Percentiles rank a stretch among this genome's conserved stretches.
These are phyloP conservation scores for Sarcophaga rosellei DNA, from an alignment of 2,888 invertebrate species.

Conservation along the genomic window DNA sequence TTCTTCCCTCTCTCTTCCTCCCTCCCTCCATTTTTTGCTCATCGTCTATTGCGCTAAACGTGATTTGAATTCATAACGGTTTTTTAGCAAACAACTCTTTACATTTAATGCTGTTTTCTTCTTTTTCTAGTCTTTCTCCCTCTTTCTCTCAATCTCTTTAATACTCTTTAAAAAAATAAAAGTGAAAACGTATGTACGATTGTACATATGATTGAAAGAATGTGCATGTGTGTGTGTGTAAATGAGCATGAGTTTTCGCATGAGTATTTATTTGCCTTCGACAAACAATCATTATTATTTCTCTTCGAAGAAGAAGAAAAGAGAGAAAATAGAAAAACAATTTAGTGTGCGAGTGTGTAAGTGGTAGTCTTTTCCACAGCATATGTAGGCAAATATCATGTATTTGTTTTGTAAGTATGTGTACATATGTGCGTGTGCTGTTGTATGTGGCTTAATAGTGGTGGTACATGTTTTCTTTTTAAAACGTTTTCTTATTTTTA, in stretches of 20 bases:
- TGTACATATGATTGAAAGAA: constrained; percentile 9
- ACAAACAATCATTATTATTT: constrained; percentile 52
- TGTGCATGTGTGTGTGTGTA: neutral
- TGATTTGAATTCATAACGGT: constrained; percentile 55
- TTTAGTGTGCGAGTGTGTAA: neutral
- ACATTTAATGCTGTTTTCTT: neutral
- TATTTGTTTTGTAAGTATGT: neutral
- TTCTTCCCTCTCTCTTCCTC: neutral
- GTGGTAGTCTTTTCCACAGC: too few relatives aligned
- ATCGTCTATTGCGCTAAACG: constrained; percentile 37
- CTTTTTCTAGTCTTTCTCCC: neutral
- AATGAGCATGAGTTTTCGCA: constrained; percentile 6
- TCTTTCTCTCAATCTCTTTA: neutral
- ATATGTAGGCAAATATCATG: too few relatives aligned
- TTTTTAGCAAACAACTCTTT: constrained; percentile 8
- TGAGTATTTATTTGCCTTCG: constrained; percentile 33
- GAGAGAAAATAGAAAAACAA: neutral
- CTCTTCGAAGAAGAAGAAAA: neutral
- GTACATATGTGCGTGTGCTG: neutral
- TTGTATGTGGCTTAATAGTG: neutral
- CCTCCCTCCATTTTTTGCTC: neutral
- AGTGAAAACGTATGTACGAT: constrained; percentile 17
- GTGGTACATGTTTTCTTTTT: constrained; percentile 21
- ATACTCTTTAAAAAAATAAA: neutral
- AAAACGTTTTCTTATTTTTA: too few relatives aligned